Base-by-base conservation (phyloP, 2,797 vertebrate genomes). In the Hippopotamyrus pictus region DNA sequence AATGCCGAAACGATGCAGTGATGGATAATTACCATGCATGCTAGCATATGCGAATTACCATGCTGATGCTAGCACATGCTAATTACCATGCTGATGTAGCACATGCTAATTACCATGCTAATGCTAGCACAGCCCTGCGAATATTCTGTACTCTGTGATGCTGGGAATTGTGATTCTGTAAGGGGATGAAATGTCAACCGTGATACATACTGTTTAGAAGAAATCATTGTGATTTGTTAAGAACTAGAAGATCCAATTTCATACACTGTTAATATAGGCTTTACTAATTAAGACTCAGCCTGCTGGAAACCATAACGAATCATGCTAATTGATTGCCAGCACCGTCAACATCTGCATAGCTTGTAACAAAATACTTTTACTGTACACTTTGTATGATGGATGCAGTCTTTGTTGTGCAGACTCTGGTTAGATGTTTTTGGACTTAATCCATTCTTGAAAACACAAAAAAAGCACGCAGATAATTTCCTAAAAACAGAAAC, bases 291-390 rank as follows among this genome's bases (percentile, higher is more conserved):
- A 82, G 41, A 46, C 41, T 46, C 17, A 46, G 76, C 41, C 76
- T 82, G 76, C 41, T 82, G 76, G 41, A 82, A 82, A 82, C 76
- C 76, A 46, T 44, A 82, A 82, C 41, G 76, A 82, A 82, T 46
- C 19, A 82, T 46, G 76, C 17, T 82, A 82, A 82, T 82, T 89
- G 59, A 89, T 91, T 76, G 90, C 87, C 90, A 86, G 90, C 83
- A 12, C 82, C 37, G 89, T 22, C 33, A 88, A 83, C 0, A 53
- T 83, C 85, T 89, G 82, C 85, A 89, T 17, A 41, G 88, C 86
- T 89, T 91, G 25, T 87, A 90, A 90, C 37, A 25, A 90, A 90
- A 84, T 53, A 50, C 62, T 85, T 88, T 79, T 88, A 25, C 83
- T 82, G 76, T 82, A 82, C 17, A 82, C 76, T 73, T 37, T 82